Conservation (phyloP, 2,888 invertebrate genomes). For the Rotaria macrura region DNA sequence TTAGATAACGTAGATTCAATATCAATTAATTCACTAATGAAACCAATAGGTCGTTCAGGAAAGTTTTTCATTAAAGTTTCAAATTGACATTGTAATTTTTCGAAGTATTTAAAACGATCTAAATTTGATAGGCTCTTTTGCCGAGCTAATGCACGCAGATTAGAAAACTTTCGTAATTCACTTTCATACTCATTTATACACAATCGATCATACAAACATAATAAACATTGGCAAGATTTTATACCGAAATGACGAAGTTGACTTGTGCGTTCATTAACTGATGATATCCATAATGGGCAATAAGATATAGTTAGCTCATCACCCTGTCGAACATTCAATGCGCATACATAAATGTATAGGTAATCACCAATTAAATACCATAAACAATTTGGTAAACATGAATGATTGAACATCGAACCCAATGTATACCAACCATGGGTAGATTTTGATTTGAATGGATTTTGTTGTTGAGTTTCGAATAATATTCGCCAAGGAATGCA, state of each 20-base stretch:
- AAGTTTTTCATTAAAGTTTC: background rate
- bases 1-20: background rate
- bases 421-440: background rate
- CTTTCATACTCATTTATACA: too few species aligned
- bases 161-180: too few species aligned
- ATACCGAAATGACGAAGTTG: background rate
- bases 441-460: background rate
- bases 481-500: background rate
- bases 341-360: background rate
- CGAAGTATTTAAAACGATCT: background rate
- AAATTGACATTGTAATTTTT: background rate
- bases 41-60: background rate
- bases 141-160: too few species aligned
- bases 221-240: background rate
- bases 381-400: background rate
- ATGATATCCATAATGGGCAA: constrained; percentile 1
- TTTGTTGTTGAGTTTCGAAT: background rate
- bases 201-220: background rate
- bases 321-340: background rate
- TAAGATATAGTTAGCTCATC: background rate
- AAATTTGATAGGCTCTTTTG: background rate
- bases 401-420: background rate
- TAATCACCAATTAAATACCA: background rate
- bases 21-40: background rate
- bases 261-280: background rate